Percentiles rank a stretch among this genome's conserved stretches.
Conservation (phyloP, 2,888 invertebrate species). For the Mythimna albipuncta region DNA sequence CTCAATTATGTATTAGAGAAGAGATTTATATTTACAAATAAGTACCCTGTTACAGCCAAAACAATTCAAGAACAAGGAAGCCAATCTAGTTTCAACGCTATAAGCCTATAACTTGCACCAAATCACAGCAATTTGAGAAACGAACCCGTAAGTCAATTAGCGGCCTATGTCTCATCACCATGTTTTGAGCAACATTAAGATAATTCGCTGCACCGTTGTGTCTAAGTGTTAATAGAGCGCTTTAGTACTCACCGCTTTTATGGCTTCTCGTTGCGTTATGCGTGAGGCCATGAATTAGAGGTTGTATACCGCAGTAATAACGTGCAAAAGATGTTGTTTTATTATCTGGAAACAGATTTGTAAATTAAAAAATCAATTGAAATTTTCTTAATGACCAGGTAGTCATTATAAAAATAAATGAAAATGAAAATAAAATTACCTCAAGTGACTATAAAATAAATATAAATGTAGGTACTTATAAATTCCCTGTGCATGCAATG, state of each 20-base stretch:
- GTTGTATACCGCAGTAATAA: conserved; percentile 31
- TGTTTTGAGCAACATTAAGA: conserved; percentile 67
- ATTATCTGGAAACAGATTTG: conserved; percentile 9
- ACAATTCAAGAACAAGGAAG: not conserved
- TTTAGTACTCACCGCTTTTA: conserved; percentile 51
- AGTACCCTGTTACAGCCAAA: no score
- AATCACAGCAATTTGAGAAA: conserved; percentile 69
- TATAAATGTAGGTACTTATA: no score
- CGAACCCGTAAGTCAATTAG: conserved; percentile 72
- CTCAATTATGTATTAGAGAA: not conserved
- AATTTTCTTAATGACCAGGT: no score
- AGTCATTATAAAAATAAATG: no score
- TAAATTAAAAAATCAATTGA: conserved; percentile 7
- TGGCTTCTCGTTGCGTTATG: conserved; percentile 53
- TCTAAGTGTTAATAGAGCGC: conserved; percentile 56
- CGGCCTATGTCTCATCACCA: conserved; percentile 64
- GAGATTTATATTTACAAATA: not conserved
- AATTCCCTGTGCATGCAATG: no score
- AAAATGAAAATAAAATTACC: not conserved
- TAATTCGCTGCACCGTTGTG: conserved; percentile 63
- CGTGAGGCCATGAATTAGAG: conserved; percentile 55
- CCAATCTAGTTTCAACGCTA: conserved; percentile 2
- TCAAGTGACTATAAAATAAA: not conserved
- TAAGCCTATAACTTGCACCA: conserved; percentile 24
- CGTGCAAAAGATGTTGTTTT: conserved; percentile 27